phyloP scores from a whole-genome alignment of 2,797 vertebrate species.

The Nyctalus aviator region DNA sequence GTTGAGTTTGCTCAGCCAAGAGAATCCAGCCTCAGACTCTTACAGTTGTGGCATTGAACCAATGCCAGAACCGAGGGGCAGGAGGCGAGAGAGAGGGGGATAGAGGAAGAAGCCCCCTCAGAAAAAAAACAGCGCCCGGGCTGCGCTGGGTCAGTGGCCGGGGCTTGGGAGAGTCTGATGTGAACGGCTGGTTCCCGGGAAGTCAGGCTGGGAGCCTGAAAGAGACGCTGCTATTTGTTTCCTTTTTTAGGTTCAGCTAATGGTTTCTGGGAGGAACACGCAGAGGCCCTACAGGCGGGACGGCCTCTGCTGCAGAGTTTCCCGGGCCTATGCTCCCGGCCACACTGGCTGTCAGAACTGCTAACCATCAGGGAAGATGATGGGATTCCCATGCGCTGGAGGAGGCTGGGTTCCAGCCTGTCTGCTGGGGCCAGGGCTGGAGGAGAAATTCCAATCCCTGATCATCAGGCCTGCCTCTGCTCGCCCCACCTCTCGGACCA shows the following conservation, averaged over 20 bases:
- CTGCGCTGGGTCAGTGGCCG: constrained; percentile 10
- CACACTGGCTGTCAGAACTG: constrained; percentile 74
- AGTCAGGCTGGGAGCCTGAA: constrained; percentile 88
- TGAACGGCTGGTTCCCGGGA: constrained; percentile 82
- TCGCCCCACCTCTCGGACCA: not conserved
- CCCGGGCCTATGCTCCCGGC: constrained; percentile 78
- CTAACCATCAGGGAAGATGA: constrained; percentile 72
- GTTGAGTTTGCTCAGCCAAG: not conserved
- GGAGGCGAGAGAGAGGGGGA: not conserved
- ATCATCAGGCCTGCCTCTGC: not conserved
- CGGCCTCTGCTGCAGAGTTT: constrained; percentile 43
- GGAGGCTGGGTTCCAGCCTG: not conserved
- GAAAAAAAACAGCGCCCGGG: not conserved
- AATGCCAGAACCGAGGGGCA: too few relatives aligned
- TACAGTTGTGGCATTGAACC: not conserved
- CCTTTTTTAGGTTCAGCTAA: constrained; percentile 83
- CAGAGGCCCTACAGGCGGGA: constrained; percentile 71
- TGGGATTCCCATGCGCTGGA: constrained; percentile 78
- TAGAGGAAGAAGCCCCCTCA: rapidly evolving
- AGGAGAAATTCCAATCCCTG: not conserved
- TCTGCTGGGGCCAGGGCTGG: not conserved
- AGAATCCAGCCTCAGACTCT: not conserved
- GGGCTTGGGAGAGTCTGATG: not conserved
- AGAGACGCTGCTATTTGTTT: constrained; percentile 88
- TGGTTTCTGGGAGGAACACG: constrained; percentile 79